Base-by-base conservation (phyloP, 1,140 invertebrate genomes). In the Dendroctonus valens region DNA sequence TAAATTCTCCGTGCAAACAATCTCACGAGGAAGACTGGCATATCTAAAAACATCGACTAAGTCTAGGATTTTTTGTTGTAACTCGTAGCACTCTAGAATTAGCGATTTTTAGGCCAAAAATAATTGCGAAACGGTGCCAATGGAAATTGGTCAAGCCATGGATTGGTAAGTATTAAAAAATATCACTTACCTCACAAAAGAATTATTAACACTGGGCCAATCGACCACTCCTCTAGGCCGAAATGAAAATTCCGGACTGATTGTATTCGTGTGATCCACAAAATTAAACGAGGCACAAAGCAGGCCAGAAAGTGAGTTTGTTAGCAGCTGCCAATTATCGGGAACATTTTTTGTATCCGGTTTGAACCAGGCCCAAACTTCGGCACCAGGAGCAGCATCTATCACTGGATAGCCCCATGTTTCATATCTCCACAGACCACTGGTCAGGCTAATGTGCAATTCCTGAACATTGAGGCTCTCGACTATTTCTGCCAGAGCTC, bases 1-100 rank as follows among this genome's bases (percentile, higher is more conserved):
- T 70, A 99, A 83, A 83, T 99, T 99, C 83, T 99, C 96, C 14
- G 97, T 99, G 76, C 97, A 99, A 7, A 98, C 93, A 74, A 96
- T 93, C 86, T 99, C 97, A 66, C 91, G 83, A 0, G 97, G 94
- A 61, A 99, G 79, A 46, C 91, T 88, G 2, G 95, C 87, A 83
- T 98, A 98, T 69, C 92, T 82, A 46, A 93, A 77, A 70, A 82
- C 26, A 26, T 26, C 26, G 26, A 26, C 26, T 26, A 26, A 26
- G 26, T 26, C 26, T 26, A 26, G 26, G 26, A 26, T 26, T 26
- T 26, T 26, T 26, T 26, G n/a, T 51, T 14, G 9, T 63, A n/a
- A 62, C 12, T 55, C 15, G 12, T 12, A 46, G 53, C 7, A 37
- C 8, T 7, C 7, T 4, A 40, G 12, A 55, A 14, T 54, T 62